Percentiles rank a stretch among this genome's conserved stretches.
Evolutionary conservation across 2,113 vertebrate species (phyloP).

Genomic region (Fulmarus glacialis): DNA sequence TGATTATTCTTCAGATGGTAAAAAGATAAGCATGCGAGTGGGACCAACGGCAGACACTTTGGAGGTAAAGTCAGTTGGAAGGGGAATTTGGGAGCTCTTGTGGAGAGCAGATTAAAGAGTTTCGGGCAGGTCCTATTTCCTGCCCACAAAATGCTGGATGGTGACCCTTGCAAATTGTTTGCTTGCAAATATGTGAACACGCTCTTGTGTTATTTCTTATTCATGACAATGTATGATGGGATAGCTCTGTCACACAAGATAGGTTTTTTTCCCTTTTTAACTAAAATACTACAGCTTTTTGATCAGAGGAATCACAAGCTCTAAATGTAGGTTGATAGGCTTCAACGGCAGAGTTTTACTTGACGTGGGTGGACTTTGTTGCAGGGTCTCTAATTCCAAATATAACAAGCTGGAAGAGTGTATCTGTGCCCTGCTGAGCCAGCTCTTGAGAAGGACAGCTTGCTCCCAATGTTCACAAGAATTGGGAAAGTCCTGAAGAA

Average conservation of each 20-base stretch:
- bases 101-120: not conserved
- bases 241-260: not conserved
- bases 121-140: not conserved
- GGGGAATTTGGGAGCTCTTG: not conserved
- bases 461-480: not conserved
- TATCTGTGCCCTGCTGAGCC: not conserved
- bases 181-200: not conserved
- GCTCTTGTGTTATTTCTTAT: not conserved
- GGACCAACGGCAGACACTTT: slow-evolving; percentile 72
- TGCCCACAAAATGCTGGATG: not conserved
- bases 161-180: not conserved
- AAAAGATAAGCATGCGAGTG: slow-evolving; percentile 72
- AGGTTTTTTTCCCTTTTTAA: not conserved
- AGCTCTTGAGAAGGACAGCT: not conserved
- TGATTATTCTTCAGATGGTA: slow-evolving; percentile 75
- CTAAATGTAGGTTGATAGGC: accelerated
- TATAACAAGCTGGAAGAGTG: not conserved
- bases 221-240: not conserved
- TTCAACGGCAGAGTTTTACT: not conserved
- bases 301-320: not conserved
- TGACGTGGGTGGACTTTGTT: not conserved
- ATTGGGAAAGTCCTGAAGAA: not conserved
- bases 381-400: not conserved
- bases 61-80: slow-evolving; percentile 59
- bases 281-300: not conserved